Conservation (phyloP, 2,113 vertebrate species). For the Chelonoidis abingdonii region DNA sequence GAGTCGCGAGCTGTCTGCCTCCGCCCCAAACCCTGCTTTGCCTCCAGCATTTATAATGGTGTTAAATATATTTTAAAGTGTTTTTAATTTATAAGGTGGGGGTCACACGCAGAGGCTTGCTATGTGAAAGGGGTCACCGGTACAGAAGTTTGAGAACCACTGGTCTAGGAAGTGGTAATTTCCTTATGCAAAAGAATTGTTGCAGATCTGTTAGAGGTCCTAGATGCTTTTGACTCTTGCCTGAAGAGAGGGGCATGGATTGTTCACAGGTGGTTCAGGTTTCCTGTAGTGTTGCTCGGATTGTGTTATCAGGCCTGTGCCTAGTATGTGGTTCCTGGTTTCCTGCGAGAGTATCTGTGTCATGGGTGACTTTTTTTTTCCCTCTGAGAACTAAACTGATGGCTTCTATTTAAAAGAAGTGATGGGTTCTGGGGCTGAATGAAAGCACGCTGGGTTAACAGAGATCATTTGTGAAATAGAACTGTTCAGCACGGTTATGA, state of each 20-base stretch:
- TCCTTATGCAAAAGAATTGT: background rate
- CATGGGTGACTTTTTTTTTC: background rate
- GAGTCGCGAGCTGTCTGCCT: too few species aligned
- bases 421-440: background rate
- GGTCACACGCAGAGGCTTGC: too few species aligned
- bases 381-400: background rate
- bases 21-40: too few species aligned
- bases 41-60: too few species aligned
- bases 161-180: background rate
- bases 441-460: background rate
- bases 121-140: too few species aligned
- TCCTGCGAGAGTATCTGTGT: background rate
- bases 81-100: too few species aligned
- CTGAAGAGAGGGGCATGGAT: rapidly evolving
- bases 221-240: background rate
- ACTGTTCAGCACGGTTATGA: background rate
- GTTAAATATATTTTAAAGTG: too few species aligned
- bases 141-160: too few species aligned
- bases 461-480: background rate
- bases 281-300: background rate
- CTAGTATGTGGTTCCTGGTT: background rate
- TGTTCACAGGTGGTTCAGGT: background rate
- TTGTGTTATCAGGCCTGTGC: rapidly evolving
- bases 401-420: background rate
- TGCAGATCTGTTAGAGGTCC: background rate